Percentiles rank a stretch among this genome's conserved stretches.
Evolutionary conservation across 2,113 vertebrate genomes (phyloP).

Genomic region (Phylloscopus trochilus): DNA sequence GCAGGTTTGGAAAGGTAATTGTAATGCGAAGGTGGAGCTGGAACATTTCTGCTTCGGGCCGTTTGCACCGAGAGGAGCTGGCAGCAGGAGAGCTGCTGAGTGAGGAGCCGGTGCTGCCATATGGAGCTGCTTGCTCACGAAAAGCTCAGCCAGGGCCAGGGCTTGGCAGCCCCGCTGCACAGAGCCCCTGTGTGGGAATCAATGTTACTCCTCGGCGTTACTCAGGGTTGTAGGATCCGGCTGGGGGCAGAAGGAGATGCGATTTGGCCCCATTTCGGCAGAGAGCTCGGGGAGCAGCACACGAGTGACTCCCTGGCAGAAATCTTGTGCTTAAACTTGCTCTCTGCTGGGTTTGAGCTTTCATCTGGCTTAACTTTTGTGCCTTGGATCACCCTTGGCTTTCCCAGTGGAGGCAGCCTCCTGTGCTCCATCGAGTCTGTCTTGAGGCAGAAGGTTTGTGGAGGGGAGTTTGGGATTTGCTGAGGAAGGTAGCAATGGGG

Average conservation of each 20-base stretch:
- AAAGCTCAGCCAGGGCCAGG: constrained; percentile 5
- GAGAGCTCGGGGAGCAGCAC: not conserved
- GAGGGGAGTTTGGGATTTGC: not conserved
- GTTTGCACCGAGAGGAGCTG: not conserved
- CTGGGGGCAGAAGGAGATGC: not conserved
- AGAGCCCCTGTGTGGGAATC: constrained; percentile 22
- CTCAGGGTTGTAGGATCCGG: not conserved
- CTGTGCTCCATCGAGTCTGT: fast-evolving
- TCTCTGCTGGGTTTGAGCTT: not conserved
- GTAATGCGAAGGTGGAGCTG: not conserved
- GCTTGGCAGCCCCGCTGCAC: constrained; percentile 25
- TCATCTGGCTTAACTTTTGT: not conserved
- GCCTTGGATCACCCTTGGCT: not conserved
- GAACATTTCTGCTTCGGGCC: constrained; percentile 11
- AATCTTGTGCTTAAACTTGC: not conserved
- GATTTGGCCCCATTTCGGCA: not conserved
- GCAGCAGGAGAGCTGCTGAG: constrained; percentile 52
- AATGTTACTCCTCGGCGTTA: not conserved
- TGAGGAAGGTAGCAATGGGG: not conserved
- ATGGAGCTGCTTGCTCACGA: constrained; percentile 51
- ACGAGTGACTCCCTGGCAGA: not conserved
- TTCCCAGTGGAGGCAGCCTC: not conserved
- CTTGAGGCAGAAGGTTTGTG: not conserved
- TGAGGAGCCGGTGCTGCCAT: constrained; percentile 47
- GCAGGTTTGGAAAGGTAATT: constrained; percentile 17